Conservation (phyloP, 2,797 vertebrate genomes). For the Eulemur albifrons region DNA sequence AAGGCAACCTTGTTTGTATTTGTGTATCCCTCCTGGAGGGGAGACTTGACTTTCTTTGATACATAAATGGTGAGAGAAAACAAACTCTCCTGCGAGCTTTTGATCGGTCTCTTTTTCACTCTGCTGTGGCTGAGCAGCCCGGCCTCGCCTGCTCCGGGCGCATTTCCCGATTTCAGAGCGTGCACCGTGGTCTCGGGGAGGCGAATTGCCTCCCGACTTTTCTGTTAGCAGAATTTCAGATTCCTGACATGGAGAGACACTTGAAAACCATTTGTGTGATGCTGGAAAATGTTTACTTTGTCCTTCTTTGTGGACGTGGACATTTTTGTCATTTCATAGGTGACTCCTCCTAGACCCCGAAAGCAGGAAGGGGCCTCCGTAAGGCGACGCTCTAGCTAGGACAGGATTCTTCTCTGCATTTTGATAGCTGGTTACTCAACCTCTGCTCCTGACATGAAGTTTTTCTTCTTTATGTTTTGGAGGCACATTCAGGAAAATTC, state of each 20-base stretch:
- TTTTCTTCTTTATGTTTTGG: neutral
- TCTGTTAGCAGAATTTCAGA: neutral
- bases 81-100: slow-evolving; percentile 4
- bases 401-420: neutral
- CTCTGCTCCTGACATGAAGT: no score
- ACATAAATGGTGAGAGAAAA: slow-evolving; percentile 49
- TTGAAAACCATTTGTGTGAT: neutral
- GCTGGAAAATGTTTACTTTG: neutral
- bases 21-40: neutral
- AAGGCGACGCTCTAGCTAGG: rapidly evolving
- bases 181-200: rapidly evolving
- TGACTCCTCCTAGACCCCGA: rapidly evolving
- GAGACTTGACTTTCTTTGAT: slow-evolving; percentile 51
- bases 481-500: neutral
- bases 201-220: neutral
- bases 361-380: neutral
- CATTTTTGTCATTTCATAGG: neutral
- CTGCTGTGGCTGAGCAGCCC: no score
- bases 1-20: neutral
- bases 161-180: neutral
- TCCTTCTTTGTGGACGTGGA: neutral
- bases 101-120: neutral
- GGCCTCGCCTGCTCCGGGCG: rapidly evolving
- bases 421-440: no score
- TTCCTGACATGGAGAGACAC: neutral